A percentile compares a stretch with the other conserved stretches of the same genome.
phyloP scores from a whole-genome alignment of 2,113 vertebrate genomes.

The Falco punctatus region DNA sequence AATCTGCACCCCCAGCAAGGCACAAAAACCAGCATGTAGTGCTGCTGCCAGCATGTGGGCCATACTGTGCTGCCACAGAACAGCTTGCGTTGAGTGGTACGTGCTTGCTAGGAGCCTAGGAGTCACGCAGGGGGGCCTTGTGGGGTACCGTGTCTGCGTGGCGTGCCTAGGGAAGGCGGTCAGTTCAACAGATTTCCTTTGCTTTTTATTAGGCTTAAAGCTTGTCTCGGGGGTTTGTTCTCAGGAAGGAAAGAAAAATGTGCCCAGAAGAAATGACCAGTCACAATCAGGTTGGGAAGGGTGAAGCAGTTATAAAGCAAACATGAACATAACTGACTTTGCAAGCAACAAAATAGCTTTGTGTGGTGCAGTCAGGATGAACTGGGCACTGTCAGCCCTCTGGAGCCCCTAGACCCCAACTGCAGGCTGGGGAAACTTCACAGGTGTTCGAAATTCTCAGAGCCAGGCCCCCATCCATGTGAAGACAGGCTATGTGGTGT shows the following conservation, averaged over 20 bases:
- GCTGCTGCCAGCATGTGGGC: accelerated
- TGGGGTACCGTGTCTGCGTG: neutral
- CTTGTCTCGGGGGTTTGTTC: neutral
- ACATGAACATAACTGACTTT: neutral
- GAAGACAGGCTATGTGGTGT: neutral
- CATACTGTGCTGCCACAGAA: neutral
- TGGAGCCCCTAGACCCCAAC: neutral
- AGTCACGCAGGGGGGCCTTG: accelerated
- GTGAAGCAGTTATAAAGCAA: neutral
- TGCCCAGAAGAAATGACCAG: neutral
- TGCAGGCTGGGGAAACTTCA: neutral
- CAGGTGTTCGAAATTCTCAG: neutral
- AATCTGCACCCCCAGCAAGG: neutral
- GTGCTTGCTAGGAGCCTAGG: neutral
- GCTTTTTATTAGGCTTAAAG: constrained; percentile 24
- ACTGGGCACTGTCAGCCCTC: neutral
- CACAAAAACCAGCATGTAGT: accelerated
- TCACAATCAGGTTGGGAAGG: neutral
- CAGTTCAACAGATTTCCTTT: neutral
- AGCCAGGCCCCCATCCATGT: neutral
- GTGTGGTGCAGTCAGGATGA: neutral
- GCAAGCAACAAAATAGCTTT: neutral
- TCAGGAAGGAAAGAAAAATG: constrained; percentile 30
- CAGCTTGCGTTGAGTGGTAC: neutral
- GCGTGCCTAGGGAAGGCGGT: neutral